Evolutionary conservation across 2,797 vertebrate species (phyloP).

Genomic region (Ciconia nigra): DNA sequence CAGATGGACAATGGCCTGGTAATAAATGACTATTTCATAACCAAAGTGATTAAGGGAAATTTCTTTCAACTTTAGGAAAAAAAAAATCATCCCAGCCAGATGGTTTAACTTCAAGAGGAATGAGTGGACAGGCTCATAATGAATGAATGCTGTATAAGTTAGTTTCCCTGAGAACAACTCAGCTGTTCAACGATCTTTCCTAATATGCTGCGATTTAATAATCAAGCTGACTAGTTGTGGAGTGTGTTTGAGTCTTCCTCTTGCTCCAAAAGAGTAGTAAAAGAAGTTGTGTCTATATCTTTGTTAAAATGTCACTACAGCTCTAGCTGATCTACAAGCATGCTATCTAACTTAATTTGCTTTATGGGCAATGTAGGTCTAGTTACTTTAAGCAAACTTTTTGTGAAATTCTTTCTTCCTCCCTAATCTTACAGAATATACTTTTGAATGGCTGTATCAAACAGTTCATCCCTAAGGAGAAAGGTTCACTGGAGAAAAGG

Average conservation of each 20-base stretch:
- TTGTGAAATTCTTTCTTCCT: neutral
- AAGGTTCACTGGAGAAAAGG: neutral
- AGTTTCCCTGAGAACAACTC: neutral
- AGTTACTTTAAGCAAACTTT: neutral
- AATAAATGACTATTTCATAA: neutral
- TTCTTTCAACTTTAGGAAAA: neutral
- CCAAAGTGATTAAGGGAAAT: neutral
- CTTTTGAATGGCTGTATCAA: neutral
- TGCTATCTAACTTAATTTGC: neutral
- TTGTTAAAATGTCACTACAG: neutral
- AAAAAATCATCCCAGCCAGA: neutral
- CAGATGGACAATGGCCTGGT: neutral
- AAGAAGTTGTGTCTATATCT: neutral
- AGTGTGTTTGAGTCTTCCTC: neutral
- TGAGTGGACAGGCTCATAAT: neutral
- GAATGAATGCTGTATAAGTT: neutral
- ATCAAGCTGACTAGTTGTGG: neutral
- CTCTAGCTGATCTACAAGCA: neutral
- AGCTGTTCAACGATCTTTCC: neutral
- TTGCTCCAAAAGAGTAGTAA: neutral
- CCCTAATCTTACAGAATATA: neutral
- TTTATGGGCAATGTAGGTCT: neutral
- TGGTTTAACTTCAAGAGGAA: neutral
- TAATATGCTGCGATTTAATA: neutral
- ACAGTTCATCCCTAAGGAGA: neutral